Base-by-base conservation (phyloP, 2,888 invertebrate genomes). In the Pilophorus perplexus region DNA sequence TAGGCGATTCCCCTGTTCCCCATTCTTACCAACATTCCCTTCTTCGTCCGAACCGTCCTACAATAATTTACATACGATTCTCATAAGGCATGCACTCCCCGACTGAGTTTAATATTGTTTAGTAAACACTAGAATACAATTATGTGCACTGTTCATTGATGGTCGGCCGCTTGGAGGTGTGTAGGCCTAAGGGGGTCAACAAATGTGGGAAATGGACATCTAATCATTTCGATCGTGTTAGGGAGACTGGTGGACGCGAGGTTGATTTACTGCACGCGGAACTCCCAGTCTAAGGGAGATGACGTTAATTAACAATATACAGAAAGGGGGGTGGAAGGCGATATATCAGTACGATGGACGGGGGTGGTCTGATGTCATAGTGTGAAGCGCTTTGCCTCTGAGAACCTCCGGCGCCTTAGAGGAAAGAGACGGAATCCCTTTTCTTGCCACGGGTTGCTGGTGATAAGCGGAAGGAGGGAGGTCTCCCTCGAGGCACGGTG, bases 261-360 rank as follows among this genome's bases (percentile, higher is more conserved):
- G 52, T 8, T 52, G 52, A 52, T 52, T 52, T 52, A 52, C 52
- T 14, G 16, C 52, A 20, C 46, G 25, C 52, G 52, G 27, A 52
- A 52, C 52, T 12, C 18, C n/a, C 52, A 28, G 52, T 28, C 52
- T 14, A 52, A 28, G 28, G 55, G 38, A 42, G 42, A 38, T 38
- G 55, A 55, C 38, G 55, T 55, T 55, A 55, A 55, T 55, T 55
- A 55, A 55, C 55, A 55, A 55, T 55, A 55, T 37, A 55, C 38
- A 38, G 55, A 55, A 37, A 55, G 37, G 37, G 55, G n/a, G 37
- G 5, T 22, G 38, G n/a, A n/a, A 38, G 38, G 55, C 55, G 8
- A 55, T 55, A 55, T 55, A 55, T 55, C 37, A 38, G 55, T 8
- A n/a, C 20, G 37, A 22, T 20, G 38, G 38, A 37, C 22, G 33